A percentile compares a stretch with the other conserved stretches of the same genome.
These are phyloP conservation scores for Platycercus adscitus DNA, from an alignment of 2,113 vertebrate species.

Conservation along the genomic window DNA sequence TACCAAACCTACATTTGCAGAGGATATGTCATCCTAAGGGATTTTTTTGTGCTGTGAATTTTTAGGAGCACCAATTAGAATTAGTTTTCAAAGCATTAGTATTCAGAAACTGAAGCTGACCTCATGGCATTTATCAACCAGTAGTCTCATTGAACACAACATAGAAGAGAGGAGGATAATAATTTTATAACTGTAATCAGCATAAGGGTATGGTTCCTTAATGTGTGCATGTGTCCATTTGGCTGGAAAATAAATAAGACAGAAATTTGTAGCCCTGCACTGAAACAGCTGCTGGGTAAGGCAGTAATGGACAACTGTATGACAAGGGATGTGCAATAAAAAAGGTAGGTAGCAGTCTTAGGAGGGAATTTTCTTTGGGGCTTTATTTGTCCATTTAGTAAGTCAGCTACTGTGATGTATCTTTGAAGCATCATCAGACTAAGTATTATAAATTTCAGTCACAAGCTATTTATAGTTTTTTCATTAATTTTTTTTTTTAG, in stretches of 20 bases:
- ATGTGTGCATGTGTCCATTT: not conserved
- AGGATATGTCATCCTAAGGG: not conserved
- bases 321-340: not conserved
- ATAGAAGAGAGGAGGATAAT: not conserved
- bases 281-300: not conserved
- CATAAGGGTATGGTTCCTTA: not conserved
- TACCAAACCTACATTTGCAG: not conserved
- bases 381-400: not conserved
- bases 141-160: not conserved
- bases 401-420: not conserved
- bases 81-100: not conserved
- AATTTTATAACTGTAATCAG: not conserved
- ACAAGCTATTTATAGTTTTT: not conserved
- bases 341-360: not conserved
- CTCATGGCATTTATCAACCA: not conserved
- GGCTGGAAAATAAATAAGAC: not conserved
- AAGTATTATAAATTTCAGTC: not conserved
- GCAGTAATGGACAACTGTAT: not conserved
- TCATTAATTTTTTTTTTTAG: not conserved
- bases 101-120: not conserved
- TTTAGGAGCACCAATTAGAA: not conserved
- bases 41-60: not conserved
- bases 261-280: not conserved
- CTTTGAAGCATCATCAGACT: not conserved
- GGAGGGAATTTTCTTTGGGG: not conserved